phyloP scores from a whole-genome alignment of 2,797 vertebrate genomes.

The Macrochelys suwanniensis region DNA sequence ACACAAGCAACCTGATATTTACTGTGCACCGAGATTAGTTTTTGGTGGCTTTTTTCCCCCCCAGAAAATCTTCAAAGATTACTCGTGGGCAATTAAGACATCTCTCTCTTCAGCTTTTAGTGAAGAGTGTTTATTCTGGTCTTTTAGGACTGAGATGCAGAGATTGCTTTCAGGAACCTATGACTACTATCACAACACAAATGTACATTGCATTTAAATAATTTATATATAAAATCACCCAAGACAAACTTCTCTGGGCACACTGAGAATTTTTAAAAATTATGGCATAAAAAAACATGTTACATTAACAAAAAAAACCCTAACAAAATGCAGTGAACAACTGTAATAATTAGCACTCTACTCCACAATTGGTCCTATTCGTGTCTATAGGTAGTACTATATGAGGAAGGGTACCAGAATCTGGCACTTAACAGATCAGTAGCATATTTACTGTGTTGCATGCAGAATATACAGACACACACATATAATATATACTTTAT shows the following conservation, averaged over 20 bases:
- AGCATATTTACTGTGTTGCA: not conserved
- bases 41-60: not conserved
- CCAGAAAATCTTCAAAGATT: not conserved
- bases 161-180: not conserved
- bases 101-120: not conserved
- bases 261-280: not conserved
- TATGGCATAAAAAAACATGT: not conserved
- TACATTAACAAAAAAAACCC: not conserved
- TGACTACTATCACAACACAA: not conserved
- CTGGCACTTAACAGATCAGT: constrained; percentile 15
- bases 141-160: not conserved
- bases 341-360: constrained; percentile 19
- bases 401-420: not conserved
- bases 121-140: not conserved
- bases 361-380: not conserved
- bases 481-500: constrained; percentile 32
- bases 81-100: not conserved
- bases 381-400: not conserved
- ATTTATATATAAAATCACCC: not conserved
- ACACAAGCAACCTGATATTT: not conserved
- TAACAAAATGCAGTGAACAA: not conserved
- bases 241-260: not conserved
- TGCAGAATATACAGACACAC: not conserved
- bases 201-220: rapidly evolving
- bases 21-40: not conserved